phyloP scores from a whole-genome alignment of 2,797 vertebrate genomes.

The Astyanax mexicanus region DNA sequence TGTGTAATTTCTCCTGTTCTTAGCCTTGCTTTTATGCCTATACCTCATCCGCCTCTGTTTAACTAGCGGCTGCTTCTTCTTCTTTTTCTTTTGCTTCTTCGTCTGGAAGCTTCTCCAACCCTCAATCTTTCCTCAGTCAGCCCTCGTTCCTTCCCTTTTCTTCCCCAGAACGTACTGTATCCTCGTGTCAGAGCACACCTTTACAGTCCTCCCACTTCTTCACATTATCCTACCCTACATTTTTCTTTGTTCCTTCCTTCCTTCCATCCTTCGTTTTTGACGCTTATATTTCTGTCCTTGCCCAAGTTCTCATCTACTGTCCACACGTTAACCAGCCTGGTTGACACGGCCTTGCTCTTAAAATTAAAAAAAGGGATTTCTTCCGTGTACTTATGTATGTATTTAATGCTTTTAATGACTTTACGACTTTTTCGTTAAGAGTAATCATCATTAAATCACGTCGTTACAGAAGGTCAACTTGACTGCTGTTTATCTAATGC shows the following conservation, averaged over 20 bases:
- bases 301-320: neutral
- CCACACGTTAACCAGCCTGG: conserved; percentile 1
- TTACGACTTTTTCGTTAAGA: neutral
- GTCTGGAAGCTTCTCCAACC: conserved; percentile 16
- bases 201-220: conserved; percentile 23
- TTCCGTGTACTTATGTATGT: no score
- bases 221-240: no score
- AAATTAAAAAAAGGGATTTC: conserved; percentile 20
- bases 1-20: neutral
- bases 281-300: conserved; percentile 17
- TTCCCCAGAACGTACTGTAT: conserved; percentile 3
- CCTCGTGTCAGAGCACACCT: conserved; percentile 12
- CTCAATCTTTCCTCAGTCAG: neutral
- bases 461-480: conserved; percentile 36
- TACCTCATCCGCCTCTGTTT: neutral
- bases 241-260: no score
- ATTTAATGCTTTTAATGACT: conserved; percentile 2
- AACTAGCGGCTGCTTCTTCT: neutral
- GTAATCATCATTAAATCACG: conserved; percentile 24
- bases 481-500: conserved; percentile 35
- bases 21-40: neutral
- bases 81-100: no score
- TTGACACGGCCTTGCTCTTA: neutral
- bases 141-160: conserved; percentile 4
- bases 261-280: neutral